Base-by-base conservation (phyloP, 2,797 vertebrate genomes). In the Mormyrus hasselquistii region DNA sequence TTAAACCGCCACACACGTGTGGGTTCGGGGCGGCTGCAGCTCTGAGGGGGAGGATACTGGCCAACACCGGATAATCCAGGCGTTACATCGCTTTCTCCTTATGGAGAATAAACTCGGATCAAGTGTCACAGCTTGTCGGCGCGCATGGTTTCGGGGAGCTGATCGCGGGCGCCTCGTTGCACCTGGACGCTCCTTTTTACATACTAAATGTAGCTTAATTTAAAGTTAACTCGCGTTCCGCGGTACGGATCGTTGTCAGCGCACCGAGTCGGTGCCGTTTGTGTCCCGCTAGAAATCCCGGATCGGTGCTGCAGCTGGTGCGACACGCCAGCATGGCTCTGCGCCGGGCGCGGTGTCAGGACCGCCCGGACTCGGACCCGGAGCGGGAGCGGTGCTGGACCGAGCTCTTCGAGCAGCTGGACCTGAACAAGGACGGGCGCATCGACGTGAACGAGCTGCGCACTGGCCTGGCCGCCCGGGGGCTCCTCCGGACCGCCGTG, bases 371-470 rank as follows among this genome's bases (percentile, higher is more conserved):
- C 7, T 90, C 90, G 1, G 96, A 97, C 7, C 91, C 90, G 1
- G 96, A 97, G 53, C 93, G 95, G 88, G 92, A 93, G 91, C 93
- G 94, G 91, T 95, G 90, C 19, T 98, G 96, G 96, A 94, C 94
- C 22, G 93, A 95, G 90, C 95, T 98, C 53, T 98, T 98, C 88
- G 93, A 96, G 47, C 94, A 97, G 92, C 94, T 98, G 91, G 97
- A 98, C 93, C 86, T 96, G 88, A 98, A 98, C 93, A 96, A 96
- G 94, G 97, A 98, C 90, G 97, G 97, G 89, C 95, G 92, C 87
- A 95, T 98, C 88, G 97, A 98, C 91, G 93, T 98, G 87, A 62
- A 91, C n/a, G 97, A 98, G 92, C 95, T 98, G 91, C 94, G 96
- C 90, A 92, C 93, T 4, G 97, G 97, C 2, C 94, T 98, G 92